phyloP scores from a whole-genome alignment of 2,888 invertebrate species.

The Drosophila algonquin region DNA sequence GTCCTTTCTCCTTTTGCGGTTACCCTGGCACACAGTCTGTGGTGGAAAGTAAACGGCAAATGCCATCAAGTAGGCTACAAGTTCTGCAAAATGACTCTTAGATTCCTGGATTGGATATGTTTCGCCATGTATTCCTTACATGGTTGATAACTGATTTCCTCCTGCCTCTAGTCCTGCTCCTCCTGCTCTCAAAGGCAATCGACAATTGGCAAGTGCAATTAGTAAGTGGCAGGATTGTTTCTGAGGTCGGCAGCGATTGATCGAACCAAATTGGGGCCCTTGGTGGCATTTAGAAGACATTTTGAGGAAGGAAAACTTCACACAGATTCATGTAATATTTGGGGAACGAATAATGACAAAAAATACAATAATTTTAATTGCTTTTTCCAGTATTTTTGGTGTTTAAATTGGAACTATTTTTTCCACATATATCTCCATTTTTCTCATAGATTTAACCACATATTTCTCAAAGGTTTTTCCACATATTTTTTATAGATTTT shows the following conservation, averaged over 20 bases:
- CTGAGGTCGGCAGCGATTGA: neutral
- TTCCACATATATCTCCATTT: too few species aligned
- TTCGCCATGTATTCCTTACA: neutral
- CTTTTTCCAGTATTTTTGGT: too few species aligned
- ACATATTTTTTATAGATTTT: too few species aligned
- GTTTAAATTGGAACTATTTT: too few species aligned
- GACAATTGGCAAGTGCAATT: slow-evolving; percentile 42
- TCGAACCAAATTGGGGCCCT: neutral
- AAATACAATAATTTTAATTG: too few species aligned
- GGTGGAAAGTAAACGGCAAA: slow-evolving; percentile 29
- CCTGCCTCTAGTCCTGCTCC: too few species aligned
- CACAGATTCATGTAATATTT: neutral
- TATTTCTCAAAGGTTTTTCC: too few species aligned
- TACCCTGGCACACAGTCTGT: slow-evolving; percentile 38
- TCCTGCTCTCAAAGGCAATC: slow-evolving; percentile 15
- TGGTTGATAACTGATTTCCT: slow-evolving; percentile 25
- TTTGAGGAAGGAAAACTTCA: neutral
- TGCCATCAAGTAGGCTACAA: slow-evolving; percentile 40
- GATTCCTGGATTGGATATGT: slow-evolving; percentile 18
- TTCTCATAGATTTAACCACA: too few species aligned
- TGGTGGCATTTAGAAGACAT: neutral
- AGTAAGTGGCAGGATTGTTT: slow-evolving; percentile 21
- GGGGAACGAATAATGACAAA: too few species aligned
- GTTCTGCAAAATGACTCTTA: slow-evolving; percentile 27
- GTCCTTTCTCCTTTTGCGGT: slow-evolving; percentile 33